These are phyloP conservation scores for Araneus ventricosus DNA, from an alignment of 1,140 invertebrate species.

Conservation along the genomic window DNA sequence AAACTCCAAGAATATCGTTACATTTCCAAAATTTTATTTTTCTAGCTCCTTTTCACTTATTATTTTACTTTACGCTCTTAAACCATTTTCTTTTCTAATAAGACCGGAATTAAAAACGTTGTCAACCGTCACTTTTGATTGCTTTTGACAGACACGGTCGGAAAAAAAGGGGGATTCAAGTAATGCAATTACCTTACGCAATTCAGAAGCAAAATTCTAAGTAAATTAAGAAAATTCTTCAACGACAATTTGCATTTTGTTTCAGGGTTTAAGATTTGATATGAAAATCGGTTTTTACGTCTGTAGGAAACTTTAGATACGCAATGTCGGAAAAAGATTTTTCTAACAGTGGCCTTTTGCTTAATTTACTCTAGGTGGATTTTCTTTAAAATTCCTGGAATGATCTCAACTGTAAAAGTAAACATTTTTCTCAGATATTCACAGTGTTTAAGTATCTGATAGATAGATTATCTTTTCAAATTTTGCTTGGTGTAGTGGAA, in stretches of 20 bases:
- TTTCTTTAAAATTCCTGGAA: too few relatives aligned
- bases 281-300: too few relatives aligned
- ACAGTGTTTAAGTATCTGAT: too few relatives aligned
- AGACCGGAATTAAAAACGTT: conserved; percentile 1
- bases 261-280: background rate
- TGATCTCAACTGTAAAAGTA: too few relatives aligned
- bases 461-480: too few relatives aligned
- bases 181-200: background rate
- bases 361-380: too few relatives aligned
- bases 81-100: conserved; percentile 27
- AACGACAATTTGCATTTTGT: conserved; percentile 10
- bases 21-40: background rate
- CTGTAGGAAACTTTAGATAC: too few relatives aligned
- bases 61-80: background rate
- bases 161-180: background rate
- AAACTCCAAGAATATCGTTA: conserved; percentile 13
- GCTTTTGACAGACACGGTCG: background rate
- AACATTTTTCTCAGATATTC: too few relatives aligned
- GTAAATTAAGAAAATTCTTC: background rate
- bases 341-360: too few relatives aligned
- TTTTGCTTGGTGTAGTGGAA: too few relatives aligned
- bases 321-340: too few relatives aligned
- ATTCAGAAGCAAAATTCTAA: background rate
- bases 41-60: background rate
- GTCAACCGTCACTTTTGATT: background rate